Evolutionary conservation across 2,888 invertebrate genomes (phyloP), one percentile per base, ranked within the genome.

Genomic region (Netelia virgata): DNA sequence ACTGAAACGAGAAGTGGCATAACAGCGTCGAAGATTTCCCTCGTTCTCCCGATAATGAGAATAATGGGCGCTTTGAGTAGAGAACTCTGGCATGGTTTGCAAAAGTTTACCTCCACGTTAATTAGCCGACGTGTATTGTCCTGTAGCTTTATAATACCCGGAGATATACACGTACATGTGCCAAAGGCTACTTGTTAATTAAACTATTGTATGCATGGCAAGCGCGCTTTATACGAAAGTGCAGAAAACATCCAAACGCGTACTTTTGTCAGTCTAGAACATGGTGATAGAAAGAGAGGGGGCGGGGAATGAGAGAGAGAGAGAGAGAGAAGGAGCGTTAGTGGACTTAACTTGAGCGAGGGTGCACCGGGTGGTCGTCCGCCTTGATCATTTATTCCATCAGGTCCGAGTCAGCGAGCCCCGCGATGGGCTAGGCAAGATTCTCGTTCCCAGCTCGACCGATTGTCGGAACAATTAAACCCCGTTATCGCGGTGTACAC

Each of bases 321-420:
- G 0, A 50, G 0, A 50, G 50, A 14, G 50, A 14, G 50, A 64
- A 9, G 57, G 28, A 66, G 55, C 9, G n/a, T 61, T 50, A 36
- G 57, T n/a, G 14, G 23, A 23, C 11, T 70, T 28, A 41, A 61
- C 69, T 36, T 8, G 36, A 68, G 47, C 14, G 3, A 6, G 55
- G 28, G n/a, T 55, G 5, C 11, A n/a, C n/a, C 16, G 16, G n/a
- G 53, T n/a, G 16, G n/a, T 69, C 36, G 55, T 36, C 28, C 5
- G 53, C 77, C 70, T 78, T 78, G 70, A 78, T 78, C 53, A 78
- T 70, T 70, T 78, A 78, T 78, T 78, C 63, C 43, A 70, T 70
- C 47, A 43, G 53, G 23, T 20, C 1, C 28, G 36, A 3, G 8
- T 69, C 63, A 53, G 61, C 20, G 70, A 53, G 43, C 8, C 43